Evolutionary conservation across 2,888 invertebrate species (phyloP), one percentile per base, ranked within the genome.

Genomic region (Cheilosia pagana): DNA sequence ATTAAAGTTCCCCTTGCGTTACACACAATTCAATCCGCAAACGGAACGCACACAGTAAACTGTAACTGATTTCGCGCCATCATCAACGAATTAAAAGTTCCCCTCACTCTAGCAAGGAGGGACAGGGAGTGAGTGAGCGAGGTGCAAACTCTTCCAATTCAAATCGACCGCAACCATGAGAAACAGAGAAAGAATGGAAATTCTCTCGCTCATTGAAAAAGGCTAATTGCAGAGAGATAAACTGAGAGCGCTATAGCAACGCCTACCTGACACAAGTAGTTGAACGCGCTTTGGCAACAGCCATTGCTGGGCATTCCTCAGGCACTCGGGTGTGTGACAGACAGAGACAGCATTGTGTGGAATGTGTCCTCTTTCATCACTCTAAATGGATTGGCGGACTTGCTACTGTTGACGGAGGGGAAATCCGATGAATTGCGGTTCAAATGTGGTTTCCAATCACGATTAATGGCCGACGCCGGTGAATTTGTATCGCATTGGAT

Each of bases 401-500:
- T 43, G 1, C 25, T 53, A 1, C 5, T 1, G 25, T 65, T 71
- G 65, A 50, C 25, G 41, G 21, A 79, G 85, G 85, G 85, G 75
- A 76, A 81, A 50, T n/a, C 50, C 59, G 39, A 85, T 85, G 85
- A 85, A 85, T 71, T 85, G 65, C 65, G 71, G 75, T 79, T 63
- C 16, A 19, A 10, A 16, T 77, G 77, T 19, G 74, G 79, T 75
- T 72, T 63, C 50, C 71, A 55, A 67, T 72, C 48, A 52, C 57
- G 55, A 76, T 85, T 71, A 85, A 85, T 81, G 81, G 81, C 81
- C 85, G 85, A 81, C 81, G 8, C 60, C 75, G 67, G 81, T 81
- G 81, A 81, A 81, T 70, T 55, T 70, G 59, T 59, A 52, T 41
- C 10, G 19, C 16, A 12, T 41, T 65, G 25, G 1, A 1, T 21